A percentile compares a stretch with the other conserved stretches of the same genome.
Evolutionary conservation across 2,113 vertebrate genomes (phyloP).

Genomic region (Miniopterus natalensis): DNA sequence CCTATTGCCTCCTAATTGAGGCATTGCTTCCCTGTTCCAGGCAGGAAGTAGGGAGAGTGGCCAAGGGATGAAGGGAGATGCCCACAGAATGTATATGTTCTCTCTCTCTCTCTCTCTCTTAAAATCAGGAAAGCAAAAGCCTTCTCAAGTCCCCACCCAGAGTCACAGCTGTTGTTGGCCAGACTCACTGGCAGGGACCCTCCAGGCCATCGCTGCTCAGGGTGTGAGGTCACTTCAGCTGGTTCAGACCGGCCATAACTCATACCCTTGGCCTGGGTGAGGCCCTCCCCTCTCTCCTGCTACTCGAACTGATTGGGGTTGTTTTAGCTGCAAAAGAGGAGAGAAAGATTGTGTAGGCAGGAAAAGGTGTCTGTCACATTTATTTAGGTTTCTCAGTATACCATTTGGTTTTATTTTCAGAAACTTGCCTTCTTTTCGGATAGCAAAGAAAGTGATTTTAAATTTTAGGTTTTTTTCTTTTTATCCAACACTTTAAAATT

Average conservation of each 20-base stretch:
- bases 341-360: not conserved
- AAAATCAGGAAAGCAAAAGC: not conserved
- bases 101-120: not conserved
- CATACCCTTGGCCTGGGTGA: no score
- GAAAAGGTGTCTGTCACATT: not conserved
- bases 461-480: not conserved
- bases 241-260: not conserved
- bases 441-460: not conserved
- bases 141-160: not conserved
- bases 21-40: not conserved
- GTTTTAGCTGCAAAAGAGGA: not conserved
- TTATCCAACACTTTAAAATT: conserved; percentile 40
- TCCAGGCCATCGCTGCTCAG: not conserved
- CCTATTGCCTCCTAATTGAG: no score
- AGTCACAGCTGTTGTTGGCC: not conserved
- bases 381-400: not conserved
- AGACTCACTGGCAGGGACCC: not conserved
- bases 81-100: not conserved
- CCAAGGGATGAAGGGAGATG: not conserved
- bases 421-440: not conserved
- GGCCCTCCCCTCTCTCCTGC: not conserved
- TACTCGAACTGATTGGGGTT: not conserved
- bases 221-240: not conserved
- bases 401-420: not conserved
- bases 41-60: not conserved